These are phyloP conservation scores for Sarcophaga caerulescens DNA, from an alignment of 2,888 invertebrate species.

Conservation along the genomic window DNA sequence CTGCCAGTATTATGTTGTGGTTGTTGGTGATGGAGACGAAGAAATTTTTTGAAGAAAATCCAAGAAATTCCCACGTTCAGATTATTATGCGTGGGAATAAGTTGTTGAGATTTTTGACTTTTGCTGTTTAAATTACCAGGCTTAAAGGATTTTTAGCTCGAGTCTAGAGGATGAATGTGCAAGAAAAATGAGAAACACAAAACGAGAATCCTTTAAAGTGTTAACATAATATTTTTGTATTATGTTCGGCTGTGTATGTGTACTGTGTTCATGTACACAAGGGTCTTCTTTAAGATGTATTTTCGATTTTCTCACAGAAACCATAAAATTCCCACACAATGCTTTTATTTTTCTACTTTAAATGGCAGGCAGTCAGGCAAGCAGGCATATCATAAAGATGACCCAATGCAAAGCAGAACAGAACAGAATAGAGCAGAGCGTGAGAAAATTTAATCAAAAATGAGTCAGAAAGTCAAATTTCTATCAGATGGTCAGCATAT, in stretches of 20 bases:
- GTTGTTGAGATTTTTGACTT: conserved; percentile 58
- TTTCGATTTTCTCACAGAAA: conserved; percentile 40
- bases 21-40: neutral
- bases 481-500: conserved; percentile 60
- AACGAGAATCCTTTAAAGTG: conserved; percentile 59
- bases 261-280: neutral
- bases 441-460: conserved; percentile 53
- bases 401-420: neutral
- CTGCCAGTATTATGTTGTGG: conserved; percentile 8
- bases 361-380: neutral
- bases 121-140: conserved; percentile 51
- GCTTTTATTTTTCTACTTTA: conserved; percentile 4
- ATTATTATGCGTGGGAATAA: conserved; percentile 66
- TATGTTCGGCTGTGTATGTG: neutral
- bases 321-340: conserved; percentile 51
- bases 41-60: conserved; percentile 22
- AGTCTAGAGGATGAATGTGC: too few species aligned
- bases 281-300: conserved; percentile 40
- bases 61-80: conserved; percentile 62
- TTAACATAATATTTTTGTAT: conserved; percentile 12
- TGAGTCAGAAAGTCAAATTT: conserved; percentile 50
- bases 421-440: conserved; percentile 35
- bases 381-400: neutral
- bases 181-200: neutral
- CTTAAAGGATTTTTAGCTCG: conserved; percentile 43